These are phyloP conservation scores for Cotesia vestalis DNA, from an alignment of 1,140 invertebrate genomes.

Conservation along the genomic window DNA sequence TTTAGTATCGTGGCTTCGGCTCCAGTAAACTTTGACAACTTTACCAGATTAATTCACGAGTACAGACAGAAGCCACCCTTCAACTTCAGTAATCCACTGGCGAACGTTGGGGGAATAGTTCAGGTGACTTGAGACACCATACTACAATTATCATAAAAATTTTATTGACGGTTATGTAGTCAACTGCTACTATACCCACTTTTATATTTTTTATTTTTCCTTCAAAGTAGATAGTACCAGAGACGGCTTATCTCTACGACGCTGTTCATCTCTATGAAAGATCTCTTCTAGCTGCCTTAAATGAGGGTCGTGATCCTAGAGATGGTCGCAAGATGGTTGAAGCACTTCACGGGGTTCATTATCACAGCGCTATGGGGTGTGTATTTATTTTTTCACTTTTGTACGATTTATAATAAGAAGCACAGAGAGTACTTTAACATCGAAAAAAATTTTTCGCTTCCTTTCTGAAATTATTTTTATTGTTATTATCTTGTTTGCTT, in stretches of 20 bases:
- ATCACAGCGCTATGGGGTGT: conserved; percentile 87
- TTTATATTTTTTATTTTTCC: conserved; percentile 43
- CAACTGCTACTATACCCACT: not conserved
- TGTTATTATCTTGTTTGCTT: too few species aligned
- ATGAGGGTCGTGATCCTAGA: conserved; percentile 71
- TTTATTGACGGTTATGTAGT: not conserved
- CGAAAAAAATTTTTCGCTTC: not conserved
- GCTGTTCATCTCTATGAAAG: conserved; percentile 85
- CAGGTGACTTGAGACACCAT: conserved; percentile 53
- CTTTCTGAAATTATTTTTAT: too few species aligned
- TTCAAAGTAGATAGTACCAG: conserved; percentile 78
- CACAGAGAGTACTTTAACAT: not conserved
- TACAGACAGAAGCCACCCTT: conserved; percentile 85
- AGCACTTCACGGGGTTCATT: conserved; percentile 77
- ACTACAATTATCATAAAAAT: not conserved
- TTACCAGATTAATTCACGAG: conserved; percentile 79
- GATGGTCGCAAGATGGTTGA: conserved; percentile 79
- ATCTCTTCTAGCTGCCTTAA: conserved; percentile 75
- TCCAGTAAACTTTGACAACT: conserved; percentile 76
- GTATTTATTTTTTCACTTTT: conserved; percentile 42
- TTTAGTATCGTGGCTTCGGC: conserved; percentile 78
- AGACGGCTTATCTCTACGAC: conserved; percentile 92
- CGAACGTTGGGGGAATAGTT: conserved; percentile 71
- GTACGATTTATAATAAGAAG: not conserved
- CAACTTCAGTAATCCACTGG: conserved; percentile 82